Conservation (phyloP, 2,888 invertebrate genomes). For the Aspidiotus destructor region DNA sequence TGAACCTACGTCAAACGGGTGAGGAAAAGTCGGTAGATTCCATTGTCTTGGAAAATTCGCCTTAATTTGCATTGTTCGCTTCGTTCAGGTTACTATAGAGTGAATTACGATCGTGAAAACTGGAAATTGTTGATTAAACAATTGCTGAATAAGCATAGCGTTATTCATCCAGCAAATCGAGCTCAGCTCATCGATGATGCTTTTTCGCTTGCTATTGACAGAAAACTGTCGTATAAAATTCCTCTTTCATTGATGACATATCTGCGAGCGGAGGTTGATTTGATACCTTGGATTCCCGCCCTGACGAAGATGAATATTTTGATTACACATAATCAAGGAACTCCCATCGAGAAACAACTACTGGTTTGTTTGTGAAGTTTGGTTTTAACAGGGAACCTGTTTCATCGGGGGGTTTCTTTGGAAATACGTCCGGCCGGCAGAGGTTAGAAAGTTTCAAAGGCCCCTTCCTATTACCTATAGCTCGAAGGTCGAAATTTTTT, state of each 20-base stretch:
- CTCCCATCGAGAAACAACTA: too few relatives aligned
- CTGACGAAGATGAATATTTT: neutral
- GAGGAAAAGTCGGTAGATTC: conserved; percentile 34
- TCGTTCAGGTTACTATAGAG: conserved; percentile 51
- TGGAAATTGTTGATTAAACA: conserved; percentile 59
- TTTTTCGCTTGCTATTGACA: conserved; percentile 59
- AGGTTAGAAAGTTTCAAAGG: too few relatives aligned
- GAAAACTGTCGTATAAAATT: conserved; percentile 49
- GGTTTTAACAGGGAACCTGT: too few relatives aligned
- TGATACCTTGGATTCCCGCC: conserved; percentile 49
- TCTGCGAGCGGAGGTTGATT: conserved; percentile 56
- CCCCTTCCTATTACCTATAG: too few relatives aligned
- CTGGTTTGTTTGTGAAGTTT: too few relatives aligned
- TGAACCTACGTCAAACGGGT: conserved; percentile 55
- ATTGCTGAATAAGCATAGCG: conserved; percentile 51
- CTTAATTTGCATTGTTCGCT: neutral
- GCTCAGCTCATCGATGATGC: conserved; percentile 76
- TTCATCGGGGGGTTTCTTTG: too few relatives aligned
- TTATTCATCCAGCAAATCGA: conserved; percentile 47
- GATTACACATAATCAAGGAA: neutral
- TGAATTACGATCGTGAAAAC: conserved; percentile 60
- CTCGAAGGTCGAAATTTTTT: too few relatives aligned
- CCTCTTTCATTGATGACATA: conserved; percentile 61
- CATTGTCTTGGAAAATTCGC: neutral
- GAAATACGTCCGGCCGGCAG: too few relatives aligned